phyloP scores from a whole-genome alignment of 2,797 vertebrate species.

The Octomys mimax region DNA sequence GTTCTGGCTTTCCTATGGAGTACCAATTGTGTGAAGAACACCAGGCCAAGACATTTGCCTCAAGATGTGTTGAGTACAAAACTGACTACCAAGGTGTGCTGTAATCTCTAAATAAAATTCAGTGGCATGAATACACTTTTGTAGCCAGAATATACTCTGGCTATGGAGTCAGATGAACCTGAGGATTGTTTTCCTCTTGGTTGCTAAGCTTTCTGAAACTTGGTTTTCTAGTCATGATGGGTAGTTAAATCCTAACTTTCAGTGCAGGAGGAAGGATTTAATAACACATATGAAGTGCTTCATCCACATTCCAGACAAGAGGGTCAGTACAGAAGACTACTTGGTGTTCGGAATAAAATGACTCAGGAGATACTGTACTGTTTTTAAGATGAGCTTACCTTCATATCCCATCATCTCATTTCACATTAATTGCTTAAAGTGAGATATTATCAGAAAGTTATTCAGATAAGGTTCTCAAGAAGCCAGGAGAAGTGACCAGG shows the following conservation, averaged over 20 bases:
- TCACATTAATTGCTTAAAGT: not conserved
- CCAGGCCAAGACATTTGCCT: not conserved
- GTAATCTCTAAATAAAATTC: not conserved
- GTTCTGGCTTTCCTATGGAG: not conserved
- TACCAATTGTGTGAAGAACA: not conserved
- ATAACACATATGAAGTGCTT: not conserved
- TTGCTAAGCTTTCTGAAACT: not conserved
- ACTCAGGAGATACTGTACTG: not conserved
- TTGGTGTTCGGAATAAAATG: not conserved
- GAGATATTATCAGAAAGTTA: not conserved
- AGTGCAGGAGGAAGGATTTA: not conserved
- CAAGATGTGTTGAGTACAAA: not conserved
- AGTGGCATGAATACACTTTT: not conserved
- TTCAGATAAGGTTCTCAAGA: not conserved
- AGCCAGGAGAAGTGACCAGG: not conserved
- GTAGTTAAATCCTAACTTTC: not conserved
- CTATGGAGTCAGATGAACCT: not conserved
- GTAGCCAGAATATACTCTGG: not conserved
- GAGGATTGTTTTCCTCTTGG: not conserved
- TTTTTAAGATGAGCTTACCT: constrained; percentile 20
- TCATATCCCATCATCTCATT: not conserved
- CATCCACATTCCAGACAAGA: not conserved
- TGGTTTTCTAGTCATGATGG: not conserved
- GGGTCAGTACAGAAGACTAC: not conserved
- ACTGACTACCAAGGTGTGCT: not conserved